Conservation (phyloP, 2,888 invertebrate genomes). For the Dioctria rufipes region DNA sequence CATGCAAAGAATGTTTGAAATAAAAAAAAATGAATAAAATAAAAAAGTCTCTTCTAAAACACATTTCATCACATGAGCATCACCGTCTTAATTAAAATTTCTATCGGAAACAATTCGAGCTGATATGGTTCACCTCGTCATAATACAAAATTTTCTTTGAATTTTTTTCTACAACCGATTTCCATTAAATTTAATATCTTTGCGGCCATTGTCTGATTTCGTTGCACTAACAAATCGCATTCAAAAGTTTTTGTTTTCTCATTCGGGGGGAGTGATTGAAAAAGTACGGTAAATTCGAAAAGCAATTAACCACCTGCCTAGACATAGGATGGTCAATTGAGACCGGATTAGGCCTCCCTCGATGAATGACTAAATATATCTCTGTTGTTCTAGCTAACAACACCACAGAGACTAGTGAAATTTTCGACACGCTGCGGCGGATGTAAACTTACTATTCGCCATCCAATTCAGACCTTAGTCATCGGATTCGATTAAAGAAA, state of each 20-base stretch:
- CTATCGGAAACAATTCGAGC: too few relatives aligned
- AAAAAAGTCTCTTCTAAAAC: too few relatives aligned
- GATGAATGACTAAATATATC: slow-evolving; percentile 9
- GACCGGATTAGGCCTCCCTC: slow-evolving; percentile 34
- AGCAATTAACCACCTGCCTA: slow-evolving; percentile 52
- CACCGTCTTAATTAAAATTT: too few relatives aligned
- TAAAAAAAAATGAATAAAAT: too few relatives aligned
- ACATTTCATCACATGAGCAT: too few relatives aligned
- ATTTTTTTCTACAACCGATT: too few relatives aligned
- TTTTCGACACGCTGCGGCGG: not conserved
- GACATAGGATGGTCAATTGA: slow-evolving; percentile 28
- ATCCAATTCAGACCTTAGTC: slow-evolving; percentile 15
- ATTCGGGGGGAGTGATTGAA: slow-evolving; percentile 25
- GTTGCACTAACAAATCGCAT: slow-evolving; percentile 2
- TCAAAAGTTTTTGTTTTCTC: not conserved
- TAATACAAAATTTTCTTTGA: too few relatives aligned
- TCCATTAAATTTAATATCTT: slow-evolving; percentile 37
- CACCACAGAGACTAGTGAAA: not conserved
- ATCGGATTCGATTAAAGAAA: slow-evolving; percentile 12
- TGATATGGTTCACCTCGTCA: too few relatives aligned
- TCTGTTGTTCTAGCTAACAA: slow-evolving; percentile 6
- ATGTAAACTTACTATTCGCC: slow-evolving; percentile 6
- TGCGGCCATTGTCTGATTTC: not conserved
- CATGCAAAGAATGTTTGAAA: too few relatives aligned
- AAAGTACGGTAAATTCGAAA: slow-evolving; percentile 41